Evolutionary conservation across 2,113 vertebrate species (phyloP).

Genomic region (Falcunculus frontatus): DNA sequence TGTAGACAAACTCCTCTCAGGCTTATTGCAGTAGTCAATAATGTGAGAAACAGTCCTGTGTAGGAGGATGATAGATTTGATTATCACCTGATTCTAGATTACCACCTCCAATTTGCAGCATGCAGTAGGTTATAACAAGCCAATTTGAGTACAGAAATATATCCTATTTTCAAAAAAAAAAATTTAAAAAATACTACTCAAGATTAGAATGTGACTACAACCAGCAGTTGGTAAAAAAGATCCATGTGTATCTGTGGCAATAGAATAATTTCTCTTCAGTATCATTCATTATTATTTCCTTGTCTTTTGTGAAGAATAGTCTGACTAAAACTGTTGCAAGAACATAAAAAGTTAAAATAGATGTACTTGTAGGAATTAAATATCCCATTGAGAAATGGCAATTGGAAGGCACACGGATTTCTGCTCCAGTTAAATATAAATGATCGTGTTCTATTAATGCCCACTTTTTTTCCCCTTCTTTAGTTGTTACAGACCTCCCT

Average conservation of each 20-base stretch:
- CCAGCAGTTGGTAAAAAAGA: not conserved
- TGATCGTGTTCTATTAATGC: not conserved
- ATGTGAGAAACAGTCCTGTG: not conserved
- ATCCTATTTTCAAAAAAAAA: not conserved
- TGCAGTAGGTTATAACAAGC: not conserved
- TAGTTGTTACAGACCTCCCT: constrained; percentile 89
- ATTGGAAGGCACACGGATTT: not conserved
- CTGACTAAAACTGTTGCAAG: not conserved
- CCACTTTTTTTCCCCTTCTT: not conserved
- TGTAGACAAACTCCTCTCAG: not conserved
- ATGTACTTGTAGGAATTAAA: not conserved
- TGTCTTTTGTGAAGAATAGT: not conserved
- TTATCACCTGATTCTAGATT: not conserved
- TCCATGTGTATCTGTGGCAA: not conserved
- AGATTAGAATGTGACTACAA: fast-evolving
- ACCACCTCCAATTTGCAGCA: not conserved
- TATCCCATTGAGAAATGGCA: not conserved
- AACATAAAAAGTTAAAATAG: not conserved
- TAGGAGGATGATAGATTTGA: not conserved
- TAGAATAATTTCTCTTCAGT: not conserved
- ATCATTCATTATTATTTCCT: not conserved
- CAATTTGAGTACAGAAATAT: not conserved
- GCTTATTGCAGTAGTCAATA: not conserved
- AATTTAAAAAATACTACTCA: not conserved
- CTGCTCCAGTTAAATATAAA: not conserved